Evolutionary conservation across 2,113 vertebrate genomes (phyloP).

Genomic region (Synchiropus splendidus): DNA sequence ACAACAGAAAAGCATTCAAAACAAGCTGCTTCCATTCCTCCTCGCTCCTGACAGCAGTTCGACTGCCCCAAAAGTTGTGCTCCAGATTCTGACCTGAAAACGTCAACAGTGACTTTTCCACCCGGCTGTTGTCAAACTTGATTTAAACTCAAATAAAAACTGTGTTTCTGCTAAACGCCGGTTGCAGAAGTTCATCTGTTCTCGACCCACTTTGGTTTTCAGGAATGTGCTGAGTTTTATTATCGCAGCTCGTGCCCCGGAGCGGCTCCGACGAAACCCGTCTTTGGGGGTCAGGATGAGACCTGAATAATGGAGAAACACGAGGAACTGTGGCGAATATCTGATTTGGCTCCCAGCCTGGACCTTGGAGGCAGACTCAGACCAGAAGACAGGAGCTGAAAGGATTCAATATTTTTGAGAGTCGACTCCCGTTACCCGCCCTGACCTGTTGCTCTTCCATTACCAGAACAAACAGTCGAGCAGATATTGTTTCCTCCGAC

Average conservation of each 20-base stretch:
- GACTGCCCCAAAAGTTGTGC: too few species aligned
- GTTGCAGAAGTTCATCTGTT: slow-evolving; percentile 9
- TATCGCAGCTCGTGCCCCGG: slow-evolving; percentile 51
- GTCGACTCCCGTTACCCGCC: slow-evolving; percentile 17
- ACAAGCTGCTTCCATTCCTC: too few species aligned
- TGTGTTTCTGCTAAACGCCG: too few species aligned
- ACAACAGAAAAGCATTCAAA: too few species aligned
- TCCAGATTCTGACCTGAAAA: too few species aligned
- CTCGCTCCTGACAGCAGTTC: too few species aligned
- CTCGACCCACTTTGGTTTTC: slow-evolving; percentile 25
- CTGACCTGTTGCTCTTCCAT: slow-evolving; percentile 27
- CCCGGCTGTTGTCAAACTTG: too few species aligned
- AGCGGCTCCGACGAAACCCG: slow-evolving; percentile 10
- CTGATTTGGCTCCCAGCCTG: slow-evolving; percentile 55
- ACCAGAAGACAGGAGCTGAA: slow-evolving; percentile 14
- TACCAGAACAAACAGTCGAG: slow-evolving; percentile 6
- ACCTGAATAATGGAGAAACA: slow-evolving; percentile 54
- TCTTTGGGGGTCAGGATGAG: too few species aligned
- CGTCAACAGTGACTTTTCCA: too few species aligned
- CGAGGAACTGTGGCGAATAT: slow-evolving; percentile 35
- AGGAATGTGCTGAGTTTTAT: slow-evolving; percentile 27
- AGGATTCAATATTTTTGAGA: too few species aligned
- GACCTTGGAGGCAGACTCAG: slow-evolving; percentile 29
- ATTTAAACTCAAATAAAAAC: too few species aligned
- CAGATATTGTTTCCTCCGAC: slow-evolving; percentile 1